Evolutionary conservation across 2,113 vertebrate species (phyloP).

Genomic region (Seriola quinqueradiata): DNA sequence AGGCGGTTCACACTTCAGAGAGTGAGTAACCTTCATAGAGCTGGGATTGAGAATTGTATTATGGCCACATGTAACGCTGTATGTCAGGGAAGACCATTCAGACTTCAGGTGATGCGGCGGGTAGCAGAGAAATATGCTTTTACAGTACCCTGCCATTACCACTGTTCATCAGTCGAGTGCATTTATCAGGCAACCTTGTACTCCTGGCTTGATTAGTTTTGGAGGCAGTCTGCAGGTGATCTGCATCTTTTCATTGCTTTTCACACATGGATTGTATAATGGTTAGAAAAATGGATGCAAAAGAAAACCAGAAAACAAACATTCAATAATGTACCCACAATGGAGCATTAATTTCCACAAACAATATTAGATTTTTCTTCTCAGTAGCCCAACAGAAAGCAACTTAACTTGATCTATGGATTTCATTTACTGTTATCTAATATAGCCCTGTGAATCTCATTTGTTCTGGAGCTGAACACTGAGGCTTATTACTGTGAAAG

Average conservation of each 20-base stretch:
- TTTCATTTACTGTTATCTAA: constrained; percentile 76
- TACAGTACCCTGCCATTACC: not conserved
- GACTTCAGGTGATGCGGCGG: not conserved
- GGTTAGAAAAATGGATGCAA: constrained; percentile 24
- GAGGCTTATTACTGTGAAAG: constrained; percentile 65
- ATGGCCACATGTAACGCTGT: not conserved
- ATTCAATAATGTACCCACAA: constrained; percentile 55
- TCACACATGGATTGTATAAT: constrained; percentile 3
- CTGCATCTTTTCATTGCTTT: constrained; percentile 2
- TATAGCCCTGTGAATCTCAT: constrained; percentile 61
- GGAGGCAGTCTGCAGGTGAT: not conserved
- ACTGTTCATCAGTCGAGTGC: not conserved
- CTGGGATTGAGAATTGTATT: not conserved
- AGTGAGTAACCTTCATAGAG: not conserved
- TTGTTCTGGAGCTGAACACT: constrained; percentile 55
- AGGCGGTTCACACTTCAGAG: not conserved
- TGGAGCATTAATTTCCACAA: constrained; percentile 55
- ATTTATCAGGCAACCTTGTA: constrained; percentile 23
- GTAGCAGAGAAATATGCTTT: not conserved
- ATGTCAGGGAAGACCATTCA: constrained; percentile 29
- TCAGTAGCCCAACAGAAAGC: constrained; percentile 30
- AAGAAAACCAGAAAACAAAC: constrained; percentile 53
- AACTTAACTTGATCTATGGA: constrained; percentile 72
- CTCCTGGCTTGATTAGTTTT: not conserved
- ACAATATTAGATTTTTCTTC: constrained; percentile 54